Percentiles rank a stretch among this genome's conserved stretches.
phyloP scores from a whole-genome alignment of 1,140 invertebrate genomes.

The Oreohelix idahoensis region DNA sequence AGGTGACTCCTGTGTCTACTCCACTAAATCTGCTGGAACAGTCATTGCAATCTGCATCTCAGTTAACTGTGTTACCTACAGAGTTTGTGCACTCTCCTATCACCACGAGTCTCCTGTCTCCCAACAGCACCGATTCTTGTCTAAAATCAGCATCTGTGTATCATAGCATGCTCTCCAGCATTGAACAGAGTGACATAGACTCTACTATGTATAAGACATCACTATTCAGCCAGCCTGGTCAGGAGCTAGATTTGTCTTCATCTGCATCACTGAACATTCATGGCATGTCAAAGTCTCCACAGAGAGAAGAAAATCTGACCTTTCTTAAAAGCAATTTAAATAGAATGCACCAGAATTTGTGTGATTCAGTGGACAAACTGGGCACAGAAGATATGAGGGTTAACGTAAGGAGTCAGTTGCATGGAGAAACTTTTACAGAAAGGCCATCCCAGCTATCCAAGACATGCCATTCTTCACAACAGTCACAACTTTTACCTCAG shows the following conservation, averaged over 20 bases:
- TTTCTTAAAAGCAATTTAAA: neutral
- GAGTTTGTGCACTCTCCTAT: slow-evolving; percentile 21
- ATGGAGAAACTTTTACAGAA: neutral
- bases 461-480: neutral
- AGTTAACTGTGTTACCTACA: neutral
- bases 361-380: neutral
- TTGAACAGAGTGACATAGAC: neutral
- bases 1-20: neutral
- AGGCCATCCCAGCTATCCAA: neutral
- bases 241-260: neutral
- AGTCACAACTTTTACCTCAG: neutral
- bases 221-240: neutral
- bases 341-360: neutral
- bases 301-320: neutral
- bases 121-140: neutral
- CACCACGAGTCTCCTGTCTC: slow-evolving; percentile 13
- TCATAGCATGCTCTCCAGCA: neutral
- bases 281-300: neutral
- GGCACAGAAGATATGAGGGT: neutral
- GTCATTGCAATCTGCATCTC: neutral
- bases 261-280: neutral
- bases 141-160: slow-evolving; percentile 16
- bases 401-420: neutral
- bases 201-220: neutral
- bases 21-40: neutral